A percentile compares a stretch with the other conserved stretches of the same genome.
These are phyloP conservation scores for Sesamia nonagrioides DNA, from an alignment of 1,140 invertebrate species.

Conservation along the genomic window DNA sequence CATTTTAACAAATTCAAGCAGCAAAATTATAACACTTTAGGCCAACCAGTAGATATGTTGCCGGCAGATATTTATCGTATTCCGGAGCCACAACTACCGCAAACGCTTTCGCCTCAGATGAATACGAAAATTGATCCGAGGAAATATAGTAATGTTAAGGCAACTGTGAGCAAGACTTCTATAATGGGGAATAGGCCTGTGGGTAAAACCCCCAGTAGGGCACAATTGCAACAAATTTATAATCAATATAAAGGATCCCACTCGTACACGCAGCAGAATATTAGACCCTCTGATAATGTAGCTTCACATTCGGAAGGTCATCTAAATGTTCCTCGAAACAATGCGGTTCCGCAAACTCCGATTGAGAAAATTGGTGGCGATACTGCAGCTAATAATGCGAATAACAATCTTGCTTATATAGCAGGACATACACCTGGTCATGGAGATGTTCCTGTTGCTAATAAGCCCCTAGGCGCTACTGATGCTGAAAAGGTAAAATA, in stretches of 20 bases:
- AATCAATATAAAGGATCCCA: constrained; percentile 80
- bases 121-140: constrained; percentile 44
- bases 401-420: constrained; percentile 49
- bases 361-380: constrained; percentile 78
- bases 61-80: constrained; percentile 63
- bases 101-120: constrained; percentile 74
- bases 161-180: constrained; percentile 77
- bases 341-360: constrained; percentile 50
- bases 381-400: constrained; percentile 59
- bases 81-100: constrained; percentile 64
- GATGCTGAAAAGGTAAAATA: constrained; percentile 23
- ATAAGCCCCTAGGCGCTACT: constrained; percentile 36
- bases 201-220: constrained; percentile 67
- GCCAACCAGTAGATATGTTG: constrained; percentile 72
- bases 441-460: constrained; percentile 53
- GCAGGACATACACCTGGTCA: constrained; percentile 54
- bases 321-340: constrained; percentile 58
- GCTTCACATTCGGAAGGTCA: constrained; percentile 69
- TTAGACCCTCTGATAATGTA: constrained; percentile 55
- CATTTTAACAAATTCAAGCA: constrained; percentile 51
- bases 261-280: constrained; percentile 74
- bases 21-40: constrained; percentile 74
- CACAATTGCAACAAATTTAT: constrained; percentile 77
- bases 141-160: constrained; percentile 71
- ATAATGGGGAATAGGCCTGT: constrained; percentile 62